phyloP scores from a whole-genome alignment of 2,113 vertebrate species.

The Percopsis transmontana region DNA sequence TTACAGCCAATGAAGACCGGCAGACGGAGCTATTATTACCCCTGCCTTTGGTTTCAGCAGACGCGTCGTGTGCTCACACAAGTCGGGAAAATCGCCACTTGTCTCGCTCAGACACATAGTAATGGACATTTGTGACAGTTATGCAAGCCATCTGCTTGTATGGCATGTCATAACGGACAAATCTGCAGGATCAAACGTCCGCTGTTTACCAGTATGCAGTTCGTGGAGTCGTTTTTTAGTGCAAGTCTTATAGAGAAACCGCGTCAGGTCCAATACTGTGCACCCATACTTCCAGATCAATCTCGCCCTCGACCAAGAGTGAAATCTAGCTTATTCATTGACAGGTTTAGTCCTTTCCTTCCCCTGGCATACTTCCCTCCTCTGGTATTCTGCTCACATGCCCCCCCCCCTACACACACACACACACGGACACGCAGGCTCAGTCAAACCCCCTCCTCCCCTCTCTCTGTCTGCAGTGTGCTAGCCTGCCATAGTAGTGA shows the following conservation, averaged over 20 bases:
- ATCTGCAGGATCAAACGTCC: conserved; percentile 19
- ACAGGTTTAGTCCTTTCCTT: conserved; percentile 27
- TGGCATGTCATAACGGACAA: conserved; percentile 21
- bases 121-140: conserved; percentile 46
- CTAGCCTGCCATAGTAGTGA: conserved; percentile 45
- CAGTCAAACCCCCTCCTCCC: conserved; percentile 1
- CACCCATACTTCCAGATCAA: conserved; percentile 3
- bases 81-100: conserved; percentile 34
- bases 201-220: neutral
- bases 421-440: neutral
- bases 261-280: neutral
- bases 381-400: conserved; percentile 25
- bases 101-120: conserved; percentile 44
- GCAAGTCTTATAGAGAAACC: neutral
- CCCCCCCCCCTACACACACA: neutral
- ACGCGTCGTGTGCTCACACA: conserved; percentile 43
- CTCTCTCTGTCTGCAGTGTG: conserved; percentile 40
- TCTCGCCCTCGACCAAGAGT: neutral
- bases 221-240: too few species aligned
- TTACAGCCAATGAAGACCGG: conserved; percentile 58
- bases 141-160: conserved; percentile 31
- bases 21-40: conserved; percentile 61
- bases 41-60: conserved; percentile 56
- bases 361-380: conserved; percentile 18
- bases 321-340: conserved; percentile 32